Conservation (phyloP, 2,888 invertebrate species). For the Incurvaria masculella region DNA sequence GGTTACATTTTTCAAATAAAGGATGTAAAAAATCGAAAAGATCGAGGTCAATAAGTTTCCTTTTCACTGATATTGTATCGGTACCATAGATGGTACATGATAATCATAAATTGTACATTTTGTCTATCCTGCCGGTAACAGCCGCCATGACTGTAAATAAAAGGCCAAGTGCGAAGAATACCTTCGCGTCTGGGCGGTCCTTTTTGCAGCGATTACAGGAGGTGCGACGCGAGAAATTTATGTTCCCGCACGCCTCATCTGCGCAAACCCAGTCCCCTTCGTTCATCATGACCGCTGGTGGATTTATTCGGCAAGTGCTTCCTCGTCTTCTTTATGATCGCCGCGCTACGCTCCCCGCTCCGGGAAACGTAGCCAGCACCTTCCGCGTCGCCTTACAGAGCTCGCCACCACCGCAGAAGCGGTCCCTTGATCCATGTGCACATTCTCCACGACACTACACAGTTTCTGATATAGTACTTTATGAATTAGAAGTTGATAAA, state of each 20-base stretch:
- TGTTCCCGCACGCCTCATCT: slow-evolving; percentile 79
- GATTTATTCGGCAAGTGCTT: neutral
- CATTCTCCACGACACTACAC: neutral
- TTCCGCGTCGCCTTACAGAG: neutral
- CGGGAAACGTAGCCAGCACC: neutral
- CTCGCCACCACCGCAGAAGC: neutral
- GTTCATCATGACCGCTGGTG: slow-evolving; percentile 41
- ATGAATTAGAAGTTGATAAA: neutral
- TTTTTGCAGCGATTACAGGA: slow-evolving; percentile 92
- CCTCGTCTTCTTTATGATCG: neutral
- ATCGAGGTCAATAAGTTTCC: no score
- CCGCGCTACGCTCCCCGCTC: neutral
- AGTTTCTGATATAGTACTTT: neutral
- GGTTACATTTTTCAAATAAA: no score
- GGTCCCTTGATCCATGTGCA: neutral
- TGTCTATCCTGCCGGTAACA: no score
- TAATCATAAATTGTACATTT: no score
- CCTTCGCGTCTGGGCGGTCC: slow-evolving; percentile 44
- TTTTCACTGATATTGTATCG: no score
- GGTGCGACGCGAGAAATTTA: slow-evolving; percentile 88
- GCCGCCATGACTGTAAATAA: no score
- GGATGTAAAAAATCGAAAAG: no score
- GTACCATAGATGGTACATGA: no score
- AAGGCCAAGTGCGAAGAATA: no score
- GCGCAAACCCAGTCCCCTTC: slow-evolving; percentile 66